Conservation (phyloP, 2,888 invertebrate species). For the Argynnis bischoffii region DNA sequence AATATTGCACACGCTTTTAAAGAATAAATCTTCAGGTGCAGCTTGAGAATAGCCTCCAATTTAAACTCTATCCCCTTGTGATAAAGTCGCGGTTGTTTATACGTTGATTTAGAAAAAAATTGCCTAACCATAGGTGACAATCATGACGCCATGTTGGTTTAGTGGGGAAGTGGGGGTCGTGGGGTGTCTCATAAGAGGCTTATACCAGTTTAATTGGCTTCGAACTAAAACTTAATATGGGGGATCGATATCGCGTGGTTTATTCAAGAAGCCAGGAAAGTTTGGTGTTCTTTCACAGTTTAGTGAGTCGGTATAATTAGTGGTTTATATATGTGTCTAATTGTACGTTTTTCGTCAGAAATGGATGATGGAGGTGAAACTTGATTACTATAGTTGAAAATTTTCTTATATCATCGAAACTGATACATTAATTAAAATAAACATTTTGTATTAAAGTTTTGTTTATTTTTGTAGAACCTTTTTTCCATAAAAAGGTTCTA, state of each 20-base stretch:
- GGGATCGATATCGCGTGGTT: conserved; percentile 64
- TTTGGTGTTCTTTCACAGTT: conserved; percentile 45
- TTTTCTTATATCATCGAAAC: too few species aligned
- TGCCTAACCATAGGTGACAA: conserved; percentile 73
- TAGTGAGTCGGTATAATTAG: conserved; percentile 41
- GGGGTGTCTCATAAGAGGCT: conserved; percentile 77
- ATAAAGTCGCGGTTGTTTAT: conserved; percentile 43
- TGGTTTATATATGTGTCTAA: conserved; percentile 35
- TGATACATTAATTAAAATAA: too few species aligned
- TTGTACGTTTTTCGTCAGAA: conserved; percentile 7
- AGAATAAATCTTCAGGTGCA: conserved; percentile 73
- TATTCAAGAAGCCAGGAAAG: conserved; percentile 57
- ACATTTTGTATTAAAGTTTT: too few species aligned
- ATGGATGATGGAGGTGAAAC: not conserved
- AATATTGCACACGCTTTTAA: conserved; percentile 69
- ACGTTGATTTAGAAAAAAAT: conserved; percentile 42
- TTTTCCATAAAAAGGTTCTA: too few species aligned
- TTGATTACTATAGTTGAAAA: not conserved
- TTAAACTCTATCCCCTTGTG: conserved; percentile 44
- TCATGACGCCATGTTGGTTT: conserved; percentile 79
- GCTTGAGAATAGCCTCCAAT: conserved; percentile 37
- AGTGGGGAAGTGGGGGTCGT: conserved; percentile 61
- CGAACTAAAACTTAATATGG: conserved; percentile 63
- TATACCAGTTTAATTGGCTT: conserved; percentile 76
- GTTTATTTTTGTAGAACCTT: too few species aligned